Conservation (phyloP, 2,888 invertebrate genomes). For the Pterostichus niger region DNA sequence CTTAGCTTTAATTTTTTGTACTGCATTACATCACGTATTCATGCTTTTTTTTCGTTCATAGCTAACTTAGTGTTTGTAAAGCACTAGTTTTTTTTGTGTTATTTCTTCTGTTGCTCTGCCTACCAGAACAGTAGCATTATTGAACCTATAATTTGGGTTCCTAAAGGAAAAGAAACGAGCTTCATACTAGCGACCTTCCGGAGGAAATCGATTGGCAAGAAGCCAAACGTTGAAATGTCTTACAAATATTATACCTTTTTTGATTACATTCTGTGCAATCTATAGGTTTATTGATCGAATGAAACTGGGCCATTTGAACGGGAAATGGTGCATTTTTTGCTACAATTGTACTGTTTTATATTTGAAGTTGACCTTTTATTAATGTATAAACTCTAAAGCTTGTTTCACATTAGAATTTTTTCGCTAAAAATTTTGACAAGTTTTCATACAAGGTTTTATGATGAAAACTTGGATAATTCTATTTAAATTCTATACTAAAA, state of each 20-base stretch:
- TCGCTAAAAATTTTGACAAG: too few species aligned
- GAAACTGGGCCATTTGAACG: neutral
- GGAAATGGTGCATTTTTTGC: neutral
- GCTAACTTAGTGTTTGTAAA: constrained; percentile 1
- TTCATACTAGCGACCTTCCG: constrained; percentile 1
- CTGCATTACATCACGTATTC: constrained; percentile 26
- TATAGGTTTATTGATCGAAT: constrained; percentile 11
- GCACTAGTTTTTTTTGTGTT: constrained; percentile 6
- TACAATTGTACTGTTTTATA: neutral
- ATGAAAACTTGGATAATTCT: too few species aligned
- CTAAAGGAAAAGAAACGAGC: constrained; percentile 9
- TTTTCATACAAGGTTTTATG: too few species aligned
- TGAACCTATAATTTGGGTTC: constrained; percentile 24
- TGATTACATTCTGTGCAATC: neutral
- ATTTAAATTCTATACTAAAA: too few species aligned
- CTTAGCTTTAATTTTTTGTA: neutral
- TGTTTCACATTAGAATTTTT: too few species aligned
- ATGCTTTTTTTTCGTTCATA: constrained; percentile 8
- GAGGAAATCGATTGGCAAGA: constrained; percentile 36
- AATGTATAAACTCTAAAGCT: too few species aligned
- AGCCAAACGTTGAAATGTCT: constrained; percentile 9
- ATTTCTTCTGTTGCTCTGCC: constrained; percentile 6
- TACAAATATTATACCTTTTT: neutral
- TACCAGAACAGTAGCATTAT: constrained; percentile 40
- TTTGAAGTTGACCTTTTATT: neutral